These are phyloP conservation scores for Ispidina lecontei DNA, from an alignment of 2,797 vertebrate species.

Conservation along the genomic window DNA sequence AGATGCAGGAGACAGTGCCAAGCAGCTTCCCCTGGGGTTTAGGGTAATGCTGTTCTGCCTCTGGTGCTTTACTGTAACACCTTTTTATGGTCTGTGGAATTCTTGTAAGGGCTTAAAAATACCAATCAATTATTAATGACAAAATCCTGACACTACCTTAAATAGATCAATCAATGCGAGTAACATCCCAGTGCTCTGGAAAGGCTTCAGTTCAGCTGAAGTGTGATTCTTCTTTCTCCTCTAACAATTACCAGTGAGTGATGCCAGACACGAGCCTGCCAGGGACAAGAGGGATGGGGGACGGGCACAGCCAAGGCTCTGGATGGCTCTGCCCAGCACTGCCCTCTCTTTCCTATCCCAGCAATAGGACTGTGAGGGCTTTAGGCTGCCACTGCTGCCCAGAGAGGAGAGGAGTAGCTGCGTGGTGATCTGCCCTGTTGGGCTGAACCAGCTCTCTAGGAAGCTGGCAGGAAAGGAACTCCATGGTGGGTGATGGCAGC, in stretches of 20 bases:
- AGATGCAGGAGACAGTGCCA: not conserved
- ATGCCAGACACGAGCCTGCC: not conserved
- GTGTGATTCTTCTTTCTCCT: not conserved
- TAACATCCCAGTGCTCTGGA: not conserved
- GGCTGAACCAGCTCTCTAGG: not conserved
- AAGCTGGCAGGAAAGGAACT: not conserved
- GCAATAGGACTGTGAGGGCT: not conserved
- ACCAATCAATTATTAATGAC: slow-evolving; percentile 66
- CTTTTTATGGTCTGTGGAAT: slow-evolving; percentile 21
- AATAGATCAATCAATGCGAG: slow-evolving; percentile 56
- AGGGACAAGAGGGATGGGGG: not conserved
- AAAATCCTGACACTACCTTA: slow-evolving; percentile 30
- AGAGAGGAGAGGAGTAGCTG: not conserved
- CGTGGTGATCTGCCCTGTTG: not conserved
- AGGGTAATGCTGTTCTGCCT: not conserved
- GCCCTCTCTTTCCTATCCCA: not conserved
- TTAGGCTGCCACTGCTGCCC: not conserved
- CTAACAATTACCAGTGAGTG: not conserved
- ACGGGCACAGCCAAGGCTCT: not conserved
- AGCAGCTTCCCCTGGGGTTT: not conserved
- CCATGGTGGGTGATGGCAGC: rapidly evolving
- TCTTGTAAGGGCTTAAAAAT: slow-evolving; percentile 66
- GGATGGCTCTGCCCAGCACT: too few relatives aligned
- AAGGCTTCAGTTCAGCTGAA: not conserved
- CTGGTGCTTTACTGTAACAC: slow-evolving; percentile 50